Base-by-base conservation (phyloP, 92 coral and sea anemone species). In the Epizoanthus rinbou region DNA sequence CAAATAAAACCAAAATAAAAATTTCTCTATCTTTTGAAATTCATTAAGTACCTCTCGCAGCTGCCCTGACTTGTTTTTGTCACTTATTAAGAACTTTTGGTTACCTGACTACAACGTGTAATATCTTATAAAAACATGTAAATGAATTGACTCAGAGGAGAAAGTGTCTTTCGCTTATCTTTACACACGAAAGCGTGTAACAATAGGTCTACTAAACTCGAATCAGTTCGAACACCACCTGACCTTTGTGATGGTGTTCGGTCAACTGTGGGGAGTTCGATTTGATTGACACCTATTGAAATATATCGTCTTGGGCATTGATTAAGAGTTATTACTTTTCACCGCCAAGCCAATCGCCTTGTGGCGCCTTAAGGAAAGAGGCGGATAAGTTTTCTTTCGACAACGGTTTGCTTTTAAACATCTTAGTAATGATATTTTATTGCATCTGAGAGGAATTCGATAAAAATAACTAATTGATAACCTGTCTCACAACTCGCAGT, bases 321-420 rank as follows among this genome's bases (percentile, higher is more conserved):
- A 91, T 93, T 91, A 91, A 85, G 87, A 85, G 92, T 91, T 92
- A 91, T 91, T 89, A 89, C 94, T 88, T 93, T 87, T 84, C 87
- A 76, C 84, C 86, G 84, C 80, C 80, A 64, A 81, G 69, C 98
- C 98, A 93, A 93, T 93, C 91, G 86, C 74, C 60, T 62, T 11
- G 70, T 79, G 11, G 84, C 54, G 79, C 63, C 64, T 6, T 18
- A 17, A 6, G 60, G 52, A 18, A 76, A 68, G 75, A 83, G 93
- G 93, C 88, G 88, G 90, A 75, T 85, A 78, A 78, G 82, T 78
- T 21, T 78, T 78, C 82, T 60, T 78, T 60, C 82, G 58, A 54
- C 41, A 60, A 62, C 57, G 37, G 82, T 76, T 76, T 76, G 82
- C 70, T 76, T 59, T 76, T 60, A 76, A 58, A 60, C 18, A 3